Evolutionary conservation across 1,140 invertebrate species (phyloP).

Genomic region (Drosophila chauvacae): DNA sequence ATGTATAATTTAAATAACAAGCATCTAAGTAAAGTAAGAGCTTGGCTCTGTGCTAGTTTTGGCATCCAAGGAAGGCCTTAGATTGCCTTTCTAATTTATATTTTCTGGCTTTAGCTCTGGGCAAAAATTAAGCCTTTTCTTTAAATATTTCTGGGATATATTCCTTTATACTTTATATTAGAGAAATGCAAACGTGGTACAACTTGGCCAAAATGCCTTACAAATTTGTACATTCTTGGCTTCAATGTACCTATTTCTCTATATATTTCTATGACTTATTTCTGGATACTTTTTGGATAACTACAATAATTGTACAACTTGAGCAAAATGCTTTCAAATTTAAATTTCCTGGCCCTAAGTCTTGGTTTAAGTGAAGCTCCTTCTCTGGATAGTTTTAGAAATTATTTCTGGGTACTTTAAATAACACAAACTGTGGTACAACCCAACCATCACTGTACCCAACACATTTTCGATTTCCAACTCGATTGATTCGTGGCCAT

Average conservation of each 20-base stretch:
- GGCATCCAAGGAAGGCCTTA: neutral
- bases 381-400: neutral
- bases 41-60: neutral
- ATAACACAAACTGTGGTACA: neutral
- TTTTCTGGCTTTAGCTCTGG: neutral
- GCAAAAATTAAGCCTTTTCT: neutral
- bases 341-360: too few species aligned
- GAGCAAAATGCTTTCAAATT: neutral
- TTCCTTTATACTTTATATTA: neutral
- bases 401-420: neutral
- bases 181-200: too few species aligned
- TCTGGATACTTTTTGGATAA: too few species aligned
- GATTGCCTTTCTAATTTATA: neutral
- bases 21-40: neutral
- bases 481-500: conserved; percentile 34
- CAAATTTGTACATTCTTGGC: too few species aligned
- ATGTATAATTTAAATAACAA: neutral
- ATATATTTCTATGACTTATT: too few species aligned
- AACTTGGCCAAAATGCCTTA: too few species aligned
- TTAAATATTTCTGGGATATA: neutral
- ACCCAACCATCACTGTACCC: conserved; percentile 12
- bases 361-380: too few species aligned
- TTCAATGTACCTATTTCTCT: too few species aligned
- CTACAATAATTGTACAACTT: too few species aligned
- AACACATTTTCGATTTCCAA: conserved; percentile 32